These are phyloP conservation scores for Danio choprae DNA, from an alignment of 2,797 vertebrate species.

Conservation along the genomic window DNA sequence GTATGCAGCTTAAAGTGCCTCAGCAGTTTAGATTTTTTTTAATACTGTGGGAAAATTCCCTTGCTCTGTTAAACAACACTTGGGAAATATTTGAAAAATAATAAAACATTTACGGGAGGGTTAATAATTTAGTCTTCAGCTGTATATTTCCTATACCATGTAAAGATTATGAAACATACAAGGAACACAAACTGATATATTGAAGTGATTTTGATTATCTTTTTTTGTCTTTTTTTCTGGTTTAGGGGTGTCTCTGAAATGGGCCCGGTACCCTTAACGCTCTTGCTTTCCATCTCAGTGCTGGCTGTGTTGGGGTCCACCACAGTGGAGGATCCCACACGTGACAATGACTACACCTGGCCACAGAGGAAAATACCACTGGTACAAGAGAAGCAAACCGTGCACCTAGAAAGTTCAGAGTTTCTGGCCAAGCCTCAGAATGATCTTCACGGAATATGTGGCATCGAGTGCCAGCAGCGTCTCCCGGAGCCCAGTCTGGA, in stretches of 20 bases:
- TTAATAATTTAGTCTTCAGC: too few species aligned
- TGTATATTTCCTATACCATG: too few species aligned
- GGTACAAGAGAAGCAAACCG: slow-evolving; percentile 84
- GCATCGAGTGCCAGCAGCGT: slow-evolving; percentile 89
- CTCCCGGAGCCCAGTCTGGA: slow-evolving; percentile 81
- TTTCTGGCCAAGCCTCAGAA: slow-evolving; percentile 84
- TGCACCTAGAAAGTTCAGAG: slow-evolving; percentile 82
- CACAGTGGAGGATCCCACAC: slow-evolving; percentile 69
- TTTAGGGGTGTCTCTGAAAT: slow-evolving; percentile 79
- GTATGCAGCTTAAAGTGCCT: too few species aligned
- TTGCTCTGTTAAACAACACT: too few species aligned
- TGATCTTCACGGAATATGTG: slow-evolving; percentile 83
- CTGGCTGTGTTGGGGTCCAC: slow-evolving; percentile 73
- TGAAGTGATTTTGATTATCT: slow-evolving; percentile 24
- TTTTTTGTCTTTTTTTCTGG: slow-evolving; percentile 65
- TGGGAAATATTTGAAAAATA: too few species aligned
- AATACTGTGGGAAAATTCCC: too few species aligned
- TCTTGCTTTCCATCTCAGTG: slow-evolving; percentile 78
- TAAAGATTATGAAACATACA: too few species aligned
- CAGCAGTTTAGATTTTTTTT: too few species aligned
- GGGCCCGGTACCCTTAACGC: slow-evolving; percentile 80
- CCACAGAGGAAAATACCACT: slow-evolving; percentile 86
- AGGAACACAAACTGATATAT: not conserved
- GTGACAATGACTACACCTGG: slow-evolving; percentile 87
- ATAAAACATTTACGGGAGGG: too few species aligned